Evolutionary conservation across 1,140 invertebrate genomes (phyloP), one percentile per base, ranked within the genome.

Genomic region (Papilio machaon): DNA sequence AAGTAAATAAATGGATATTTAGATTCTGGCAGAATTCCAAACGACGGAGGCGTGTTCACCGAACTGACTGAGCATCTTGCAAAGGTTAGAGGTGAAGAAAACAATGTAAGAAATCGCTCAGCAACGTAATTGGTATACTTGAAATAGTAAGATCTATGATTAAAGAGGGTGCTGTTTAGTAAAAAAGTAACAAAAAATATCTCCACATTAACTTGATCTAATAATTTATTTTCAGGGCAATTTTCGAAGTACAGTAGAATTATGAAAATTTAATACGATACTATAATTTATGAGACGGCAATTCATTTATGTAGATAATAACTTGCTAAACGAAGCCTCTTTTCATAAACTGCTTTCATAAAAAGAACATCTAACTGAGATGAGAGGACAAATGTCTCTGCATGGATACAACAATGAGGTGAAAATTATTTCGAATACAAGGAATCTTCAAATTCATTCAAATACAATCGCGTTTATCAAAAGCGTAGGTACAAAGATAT

Each of bases 41-140:
- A 85, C 83, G 82, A 84, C 85, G 82, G 81, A 85, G 52, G 83
- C 80, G 87, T 86, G 87, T 89, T 84, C 87, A 86, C 82, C 79
- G 82, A 85, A 84, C 85, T 84, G 83, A 38, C 84, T 64, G 58
- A 79, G 47, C 54, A 80, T 84, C 82, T 86, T 83, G 84, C 30
- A 91, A 93, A 91, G 91, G 90, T 91, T 91, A 91, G 86, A 86
- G 88, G 86, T 92, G 89, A 90, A 84, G 85, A 88, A 88, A 89
- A 89, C 89, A 89, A 91, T 87, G 82, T 87, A 85, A 89, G 84
- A 86, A 88, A 85, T 85, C 82, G 85, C 80, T 83, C 85, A 85
- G 52, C 80, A 70, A 76, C 67, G 67, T 81, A 82, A 85, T 76
- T 87, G 67, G 74, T 82, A n/a, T n/a, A 54, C 54, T 82, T 76